Conservation (phyloP, 1,140 invertebrate genomes). For the Babylonia areolata region DNA sequence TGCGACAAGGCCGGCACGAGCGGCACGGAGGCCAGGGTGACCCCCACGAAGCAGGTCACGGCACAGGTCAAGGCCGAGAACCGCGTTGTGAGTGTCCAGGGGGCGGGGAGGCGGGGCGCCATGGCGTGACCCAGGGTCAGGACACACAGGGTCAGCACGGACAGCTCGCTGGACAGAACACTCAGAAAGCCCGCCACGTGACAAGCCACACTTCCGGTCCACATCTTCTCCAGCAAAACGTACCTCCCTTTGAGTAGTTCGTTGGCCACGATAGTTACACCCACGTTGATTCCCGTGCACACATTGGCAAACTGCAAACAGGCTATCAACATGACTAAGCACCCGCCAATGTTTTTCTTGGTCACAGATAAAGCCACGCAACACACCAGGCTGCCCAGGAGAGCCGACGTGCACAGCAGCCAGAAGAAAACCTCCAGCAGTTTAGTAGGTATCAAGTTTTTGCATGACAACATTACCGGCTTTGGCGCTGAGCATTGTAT, state of each 20-base stretch:
- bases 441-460: conserved; percentile 39
- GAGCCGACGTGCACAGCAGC: conserved; percentile 39
- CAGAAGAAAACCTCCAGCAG: conserved; percentile 40
- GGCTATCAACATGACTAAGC: conserved; percentile 52
- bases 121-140: conserved; percentile 51
- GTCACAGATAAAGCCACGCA: conserved; percentile 33
- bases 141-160: conserved; percentile 53
- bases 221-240: neutral
- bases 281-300: conserved; percentile 46
- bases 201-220: neutral
- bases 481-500: conserved; percentile 44
- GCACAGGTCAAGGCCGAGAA: neutral
- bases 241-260: conserved; percentile 32
- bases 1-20: conserved; percentile 31
- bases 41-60: neutral
- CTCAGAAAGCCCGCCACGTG: neutral
- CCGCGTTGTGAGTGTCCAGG: conserved; percentile 25
- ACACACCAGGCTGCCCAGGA: conserved; percentile 48
- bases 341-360: neutral
- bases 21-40: neutral
- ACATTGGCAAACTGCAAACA: conserved; percentile 63
- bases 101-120: conserved; percentile 59
- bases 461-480: conserved; percentile 52
- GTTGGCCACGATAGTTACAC: conserved; percentile 55
- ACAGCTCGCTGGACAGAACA: conserved; percentile 52